phyloP scores from a whole-genome alignment of 1,140 invertebrate genomes.

The Drosophila cardini region DNA sequence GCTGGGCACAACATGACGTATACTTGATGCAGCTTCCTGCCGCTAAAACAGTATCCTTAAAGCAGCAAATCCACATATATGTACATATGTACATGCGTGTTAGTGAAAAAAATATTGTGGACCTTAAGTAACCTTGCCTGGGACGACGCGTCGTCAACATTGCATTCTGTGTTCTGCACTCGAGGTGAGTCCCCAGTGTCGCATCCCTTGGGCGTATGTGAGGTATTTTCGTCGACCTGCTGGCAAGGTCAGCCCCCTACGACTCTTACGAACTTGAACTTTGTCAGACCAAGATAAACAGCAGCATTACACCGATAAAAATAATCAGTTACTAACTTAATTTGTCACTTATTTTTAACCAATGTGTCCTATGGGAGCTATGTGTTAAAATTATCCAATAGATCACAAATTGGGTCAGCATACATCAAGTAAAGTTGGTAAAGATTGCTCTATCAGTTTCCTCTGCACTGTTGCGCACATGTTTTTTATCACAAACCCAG shows the following conservation, averaged over 20 bases:
- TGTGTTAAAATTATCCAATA: no score
- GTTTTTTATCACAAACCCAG: no score
- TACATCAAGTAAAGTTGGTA: no score
- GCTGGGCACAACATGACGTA: slow-evolving; percentile 53
- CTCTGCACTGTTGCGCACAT: no score
- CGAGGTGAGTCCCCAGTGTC: slow-evolving; percentile 19
- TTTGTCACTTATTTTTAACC: no score
- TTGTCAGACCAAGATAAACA: slow-evolving; percentile 56
- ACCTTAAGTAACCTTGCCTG: slow-evolving; percentile 31
- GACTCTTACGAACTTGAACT: slow-evolving; percentile 52
- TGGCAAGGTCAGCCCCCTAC: background rate
- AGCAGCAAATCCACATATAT: background rate
- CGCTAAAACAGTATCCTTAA: slow-evolving; percentile 13
- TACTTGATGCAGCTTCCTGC: slow-evolving; percentile 44
- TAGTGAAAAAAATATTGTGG: slow-evolving; percentile 32
- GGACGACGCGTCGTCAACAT: slow-evolving; percentile 14
- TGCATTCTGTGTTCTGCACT: slow-evolving; percentile 32
- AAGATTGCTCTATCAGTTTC: no score
- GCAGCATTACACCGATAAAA: slow-evolving; percentile 3
- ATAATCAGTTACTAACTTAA: no score
- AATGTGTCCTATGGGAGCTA: no score
- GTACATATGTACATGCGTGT: background rate
- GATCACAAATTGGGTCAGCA: no score
- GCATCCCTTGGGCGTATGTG: slow-evolving; percentile 3
- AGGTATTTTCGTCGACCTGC: slow-evolving; percentile 3